A percentile compares a stretch with the other conserved stretches of the same genome.
phyloP scores from a whole-genome alignment of 2,888 invertebrate genomes.

The Drosophila subquinaria region DNA sequence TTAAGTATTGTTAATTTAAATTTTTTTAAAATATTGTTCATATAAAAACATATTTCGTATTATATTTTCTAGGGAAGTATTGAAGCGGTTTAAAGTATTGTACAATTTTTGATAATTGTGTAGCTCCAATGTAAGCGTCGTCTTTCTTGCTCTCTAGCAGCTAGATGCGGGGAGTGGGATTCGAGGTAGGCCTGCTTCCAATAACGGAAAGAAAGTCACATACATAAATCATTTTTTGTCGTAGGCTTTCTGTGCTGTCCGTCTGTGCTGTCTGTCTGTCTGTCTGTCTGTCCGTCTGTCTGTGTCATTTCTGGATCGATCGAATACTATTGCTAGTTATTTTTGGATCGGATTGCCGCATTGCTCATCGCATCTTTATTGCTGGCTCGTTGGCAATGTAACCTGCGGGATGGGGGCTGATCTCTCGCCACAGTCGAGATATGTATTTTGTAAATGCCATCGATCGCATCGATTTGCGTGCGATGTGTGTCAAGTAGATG shows the following conservation, averaged over 20 bases:
- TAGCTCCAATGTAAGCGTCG: too few relatives aligned
- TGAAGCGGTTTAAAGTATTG: too few relatives aligned
- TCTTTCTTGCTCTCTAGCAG: constrained; percentile 3
- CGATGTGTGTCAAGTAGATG: constrained; percentile 83
- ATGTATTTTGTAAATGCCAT: constrained; percentile 67
- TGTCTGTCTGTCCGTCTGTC: constrained; percentile 10
- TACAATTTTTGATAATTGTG: background rate
- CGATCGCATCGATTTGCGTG: constrained; percentile 75
- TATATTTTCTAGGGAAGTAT: too few relatives aligned
- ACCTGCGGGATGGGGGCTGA: background rate
- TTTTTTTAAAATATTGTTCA: background rate
- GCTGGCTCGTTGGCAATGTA: constrained; percentile 29
- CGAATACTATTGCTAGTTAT: constrained; percentile 49
- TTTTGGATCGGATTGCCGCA: constrained; percentile 57
- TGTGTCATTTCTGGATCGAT: constrained; percentile 30
- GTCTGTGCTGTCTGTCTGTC: background rate
- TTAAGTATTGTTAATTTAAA: background rate
- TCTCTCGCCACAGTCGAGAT: constrained; percentile 19
- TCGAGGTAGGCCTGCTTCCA: constrained; percentile 31
- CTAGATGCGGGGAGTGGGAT: background rate
- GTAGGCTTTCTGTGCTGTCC: constrained; percentile 52
- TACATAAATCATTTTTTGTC: constrained; percentile 71
- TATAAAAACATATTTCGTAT: too few relatives aligned
- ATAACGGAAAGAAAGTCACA: constrained; percentile 69
- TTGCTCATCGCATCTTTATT: constrained; percentile 52